Conservation (phyloP, 2,888 invertebrate species). For the Mongoloraphidia duomilia region DNA sequence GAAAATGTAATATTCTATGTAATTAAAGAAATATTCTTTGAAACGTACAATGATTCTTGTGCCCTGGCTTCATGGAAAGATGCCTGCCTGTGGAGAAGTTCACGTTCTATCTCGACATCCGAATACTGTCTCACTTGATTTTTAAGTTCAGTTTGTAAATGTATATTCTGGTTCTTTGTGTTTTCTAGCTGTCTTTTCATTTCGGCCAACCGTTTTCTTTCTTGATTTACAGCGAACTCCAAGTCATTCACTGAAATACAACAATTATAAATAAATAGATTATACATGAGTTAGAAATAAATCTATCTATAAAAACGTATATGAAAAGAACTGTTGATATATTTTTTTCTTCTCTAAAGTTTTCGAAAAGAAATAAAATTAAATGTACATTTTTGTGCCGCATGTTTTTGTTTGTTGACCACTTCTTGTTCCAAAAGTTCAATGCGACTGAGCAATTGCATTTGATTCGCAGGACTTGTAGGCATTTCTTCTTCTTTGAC, state of each 20-base stretch:
- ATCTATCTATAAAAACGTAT: no score
- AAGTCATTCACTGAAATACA: slow-evolving; percentile 14
- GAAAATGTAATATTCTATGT: neutral
- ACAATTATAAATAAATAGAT: neutral
- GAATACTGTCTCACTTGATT: slow-evolving; percentile 15
- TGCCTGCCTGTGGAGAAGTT: slow-evolving; percentile 15
- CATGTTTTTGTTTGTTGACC: slow-evolving; percentile 32
- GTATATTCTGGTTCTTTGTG: slow-evolving; percentile 17
- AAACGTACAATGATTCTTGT: slow-evolving; percentile 13
- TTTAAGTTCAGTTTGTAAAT: slow-evolving; percentile 14
- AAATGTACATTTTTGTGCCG: slow-evolving; percentile 34
- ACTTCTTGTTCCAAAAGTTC: slow-evolving; percentile 32
- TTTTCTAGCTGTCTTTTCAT: slow-evolving; percentile 14
- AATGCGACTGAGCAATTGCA: slow-evolving; percentile 11
- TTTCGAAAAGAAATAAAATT: slow-evolving; percentile 3
- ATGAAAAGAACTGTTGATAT: no score
- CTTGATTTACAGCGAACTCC: slow-evolving; percentile 15
- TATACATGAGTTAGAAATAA: no score
- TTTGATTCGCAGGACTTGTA: no score
- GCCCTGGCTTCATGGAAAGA: slow-evolving; percentile 16
- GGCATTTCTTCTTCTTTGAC: no score
- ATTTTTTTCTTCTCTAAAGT: no score
- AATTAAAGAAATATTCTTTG: no score
- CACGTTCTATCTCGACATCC: slow-evolving; percentile 17
- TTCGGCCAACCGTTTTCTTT: slow-evolving; percentile 16